Evolutionary conservation across 1,140 invertebrate species (phyloP), one percentile per base, ranked within the genome.

Genomic region (Eubasilissa regina): DNA sequence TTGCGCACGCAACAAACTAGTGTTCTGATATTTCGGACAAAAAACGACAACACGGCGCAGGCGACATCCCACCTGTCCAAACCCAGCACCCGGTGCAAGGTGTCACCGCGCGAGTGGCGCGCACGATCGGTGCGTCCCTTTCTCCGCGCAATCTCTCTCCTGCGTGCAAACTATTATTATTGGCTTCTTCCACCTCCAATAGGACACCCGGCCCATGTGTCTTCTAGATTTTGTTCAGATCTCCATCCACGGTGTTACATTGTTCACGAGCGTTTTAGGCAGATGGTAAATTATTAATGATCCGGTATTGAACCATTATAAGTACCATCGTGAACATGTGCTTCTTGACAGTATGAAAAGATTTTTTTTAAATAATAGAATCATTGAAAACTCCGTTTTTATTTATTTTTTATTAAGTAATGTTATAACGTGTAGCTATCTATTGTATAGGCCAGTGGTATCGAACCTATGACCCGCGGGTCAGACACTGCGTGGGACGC

Each of bases 211-310:
- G 60, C 21, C 21, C 13, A 62, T 43, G 15, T 62, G 60, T 43
- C 35, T 6, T n/a, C 60, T 35, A n/a, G 9, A n/a, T 25, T 13
- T 64, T 11, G 15, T 64, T n/a, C 53, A 35, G 35, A 25, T 21
- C 51, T 3, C 51, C 3, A 64, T 43, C 19, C 25, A 6, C 11
- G 60, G 19, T 64, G 19, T 15, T 64, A 64, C 19, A 10, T 25
- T 43, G 21, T n/a, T 25, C 35, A 19, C 60, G n/a, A 19, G 35
- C 35, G 21, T 13, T 13, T 21, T 64, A 9, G 35, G 25, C 60
- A 64, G 60, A 64, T 64, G 60, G 19, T 55, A 55, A 55, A 55
- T n/a, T n/a, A n/a, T n/a, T n/a, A n/a, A n/a, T n/a, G n/a, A n/a
- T n/a, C n/a, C n/a, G n/a, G n/a, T n/a, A n/a, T n/a, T n/a, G n/a